Percentiles rank a stretch among this genome's conserved stretches.
Conservation (phyloP, 2,113 vertebrate genomes). For the Penelope pileata region DNA sequence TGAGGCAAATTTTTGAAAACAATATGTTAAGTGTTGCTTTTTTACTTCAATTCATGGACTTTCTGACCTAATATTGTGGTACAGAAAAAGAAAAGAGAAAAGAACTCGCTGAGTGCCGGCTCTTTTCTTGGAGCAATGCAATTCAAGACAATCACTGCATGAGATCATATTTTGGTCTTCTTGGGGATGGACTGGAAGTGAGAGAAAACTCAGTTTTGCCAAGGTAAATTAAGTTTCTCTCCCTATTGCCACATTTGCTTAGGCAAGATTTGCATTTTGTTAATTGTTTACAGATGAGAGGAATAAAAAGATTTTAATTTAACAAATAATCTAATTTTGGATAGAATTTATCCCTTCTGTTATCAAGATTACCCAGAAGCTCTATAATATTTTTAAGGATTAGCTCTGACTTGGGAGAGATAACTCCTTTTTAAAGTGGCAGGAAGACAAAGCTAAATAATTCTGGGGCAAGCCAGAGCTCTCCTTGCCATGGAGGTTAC, state of each 20-base stretch:
- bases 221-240: neutral
- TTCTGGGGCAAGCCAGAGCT: neutral
- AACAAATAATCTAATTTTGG: neutral
- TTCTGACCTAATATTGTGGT: neutral
- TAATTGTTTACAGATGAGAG: neutral
- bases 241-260: neutral
- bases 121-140: neutral
- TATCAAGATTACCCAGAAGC: neutral
- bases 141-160: neutral
- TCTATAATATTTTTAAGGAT: neutral
- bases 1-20: neutral
- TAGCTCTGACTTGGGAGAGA: neutral
- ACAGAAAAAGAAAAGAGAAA: no score
- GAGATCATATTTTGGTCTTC: neutral
- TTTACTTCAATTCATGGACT: neutral
- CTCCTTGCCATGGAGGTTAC: neutral
- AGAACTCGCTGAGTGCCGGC: neutral
- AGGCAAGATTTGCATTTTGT: neutral
- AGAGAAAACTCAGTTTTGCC: neutral
- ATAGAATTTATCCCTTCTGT: neutral
- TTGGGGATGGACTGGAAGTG: neutral
- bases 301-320: conserved; percentile 1
- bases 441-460: neutral
- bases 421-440: neutral
- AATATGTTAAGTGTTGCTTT: neutral